Conservation (phyloP, 2,113 vertebrate genomes). For the Sakesphorus luctuosus region DNA sequence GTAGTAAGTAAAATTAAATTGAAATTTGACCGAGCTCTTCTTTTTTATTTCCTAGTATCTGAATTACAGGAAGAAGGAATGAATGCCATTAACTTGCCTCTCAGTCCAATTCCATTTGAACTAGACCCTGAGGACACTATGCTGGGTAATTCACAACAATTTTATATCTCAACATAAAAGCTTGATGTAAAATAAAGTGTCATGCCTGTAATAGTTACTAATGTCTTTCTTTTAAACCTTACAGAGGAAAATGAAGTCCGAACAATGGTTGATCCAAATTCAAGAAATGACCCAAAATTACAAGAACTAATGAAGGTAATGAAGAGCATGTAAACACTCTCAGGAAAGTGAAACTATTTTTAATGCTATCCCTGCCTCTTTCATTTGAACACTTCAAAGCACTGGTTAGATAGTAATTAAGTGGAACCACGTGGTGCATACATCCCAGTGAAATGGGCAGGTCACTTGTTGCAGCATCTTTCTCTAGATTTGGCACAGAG, state of each 20-base stretch:
- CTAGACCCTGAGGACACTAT: constrained; percentile 98
- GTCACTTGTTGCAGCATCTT: not conserved
- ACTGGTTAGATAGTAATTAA: not conserved
- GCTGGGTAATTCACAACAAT: constrained; percentile 84
- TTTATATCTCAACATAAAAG: constrained; percentile 20
- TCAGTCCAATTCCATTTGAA: constrained; percentile 95
- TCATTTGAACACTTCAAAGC: not conserved
- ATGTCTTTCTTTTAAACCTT: constrained; percentile 56
- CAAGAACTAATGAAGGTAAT: constrained; percentile 89
- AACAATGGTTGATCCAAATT: constrained; percentile 91
- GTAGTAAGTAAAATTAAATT: not conserved
- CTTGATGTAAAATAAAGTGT: constrained; percentile 23
- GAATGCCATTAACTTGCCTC: constrained; percentile 98
- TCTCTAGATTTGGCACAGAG: not conserved
- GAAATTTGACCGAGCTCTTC: constrained; percentile 34
- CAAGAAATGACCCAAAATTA: constrained; percentile 87
- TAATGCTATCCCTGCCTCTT: not conserved
- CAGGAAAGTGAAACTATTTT: not conserved
- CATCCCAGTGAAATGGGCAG: not conserved
- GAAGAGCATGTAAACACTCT: not conserved
- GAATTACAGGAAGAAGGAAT: constrained; percentile 99
- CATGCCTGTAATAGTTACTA: constrained; percentile 7
- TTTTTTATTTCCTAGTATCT: constrained; percentile 82
- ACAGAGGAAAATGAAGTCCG: constrained; percentile 91
- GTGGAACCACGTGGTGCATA: accelerated